A percentile compares a stretch with the other conserved stretches of the same genome.
Evolutionary conservation across 2,113 vertebrate species (phyloP).

Genomic region (Chamaetylas fuelleborni): DNA sequence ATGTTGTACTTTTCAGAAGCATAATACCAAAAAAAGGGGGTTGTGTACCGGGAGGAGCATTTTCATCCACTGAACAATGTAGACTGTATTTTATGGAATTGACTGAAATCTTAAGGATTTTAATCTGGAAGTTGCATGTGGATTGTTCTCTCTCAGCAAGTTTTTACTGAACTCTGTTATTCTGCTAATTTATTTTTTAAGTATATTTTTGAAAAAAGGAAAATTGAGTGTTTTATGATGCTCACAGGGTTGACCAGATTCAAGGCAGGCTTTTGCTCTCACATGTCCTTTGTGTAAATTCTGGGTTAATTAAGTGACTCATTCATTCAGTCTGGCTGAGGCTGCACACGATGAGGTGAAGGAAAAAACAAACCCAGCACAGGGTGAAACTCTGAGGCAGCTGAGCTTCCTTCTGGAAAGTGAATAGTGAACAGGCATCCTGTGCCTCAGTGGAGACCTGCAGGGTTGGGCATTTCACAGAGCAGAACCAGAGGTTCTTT

Average conservation of each 20-base stretch:
- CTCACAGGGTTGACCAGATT: background rate
- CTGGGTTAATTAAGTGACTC: background rate
- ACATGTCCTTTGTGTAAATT: background rate
- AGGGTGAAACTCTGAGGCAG: background rate
- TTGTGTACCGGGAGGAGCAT: rapidly evolving
- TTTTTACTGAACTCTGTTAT: background rate
- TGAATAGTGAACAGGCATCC: rapidly evolving
- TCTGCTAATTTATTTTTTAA: background rate
- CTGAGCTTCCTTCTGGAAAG: background rate
- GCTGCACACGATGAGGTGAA: background rate
- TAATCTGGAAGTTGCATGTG: background rate
- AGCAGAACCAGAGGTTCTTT: rapidly evolving
- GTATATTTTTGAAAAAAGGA: rapidly evolving
- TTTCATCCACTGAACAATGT: rapidly evolving
- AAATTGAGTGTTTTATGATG: background rate
- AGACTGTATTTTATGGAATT: background rate
- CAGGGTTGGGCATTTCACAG: rapidly evolving
- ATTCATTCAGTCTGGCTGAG: background rate
- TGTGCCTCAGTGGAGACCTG: background rate
- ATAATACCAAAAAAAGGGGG: background rate
- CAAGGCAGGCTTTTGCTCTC: background rate
- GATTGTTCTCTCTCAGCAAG: background rate
- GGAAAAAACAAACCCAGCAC: background rate
- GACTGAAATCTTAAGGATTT: rapidly evolving
- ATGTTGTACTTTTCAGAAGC: rapidly evolving